Percentiles rank a stretch among this genome's conserved stretches.
Conservation (phyloP, 2,888 invertebrate genomes). For the Xylota sylvarum region DNA sequence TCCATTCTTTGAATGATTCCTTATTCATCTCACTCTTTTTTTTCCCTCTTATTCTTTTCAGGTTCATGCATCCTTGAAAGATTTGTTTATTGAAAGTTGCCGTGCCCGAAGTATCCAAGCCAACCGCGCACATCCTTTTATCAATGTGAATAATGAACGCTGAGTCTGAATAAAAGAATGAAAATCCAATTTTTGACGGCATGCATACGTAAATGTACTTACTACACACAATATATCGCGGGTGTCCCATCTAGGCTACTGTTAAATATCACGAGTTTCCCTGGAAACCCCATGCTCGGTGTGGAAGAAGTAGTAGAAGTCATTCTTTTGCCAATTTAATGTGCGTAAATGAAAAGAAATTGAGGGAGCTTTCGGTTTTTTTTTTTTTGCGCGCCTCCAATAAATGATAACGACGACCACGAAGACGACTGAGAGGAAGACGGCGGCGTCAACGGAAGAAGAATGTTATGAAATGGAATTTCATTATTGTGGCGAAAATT, state of each 20-base stretch:
- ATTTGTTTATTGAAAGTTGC: constrained; percentile 69
- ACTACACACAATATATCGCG: constrained; percentile 30
- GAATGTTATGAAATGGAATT: constrained; percentile 67
- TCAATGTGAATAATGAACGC: constrained; percentile 55
- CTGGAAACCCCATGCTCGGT: constrained; percentile 12
- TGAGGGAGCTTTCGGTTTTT: not conserved
- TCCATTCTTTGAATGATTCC: constrained; percentile 52
- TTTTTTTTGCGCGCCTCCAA: constrained; percentile 7
- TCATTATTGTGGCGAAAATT: constrained; percentile 68
- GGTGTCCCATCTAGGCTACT: constrained; percentile 37
- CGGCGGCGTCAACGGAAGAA: not conserved
- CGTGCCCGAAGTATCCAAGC: constrained; percentile 36
- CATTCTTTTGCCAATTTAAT: constrained; percentile 36
- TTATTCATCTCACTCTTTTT: constrained; percentile 55
- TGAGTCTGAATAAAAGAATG: constrained; percentile 40
- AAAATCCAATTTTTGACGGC: constrained; percentile 61
- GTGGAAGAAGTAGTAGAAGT: constrained; percentile 11
- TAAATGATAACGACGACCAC: constrained; percentile 34
- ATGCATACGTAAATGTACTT: constrained; percentile 58
- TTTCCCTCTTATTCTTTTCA: constrained; percentile 59
- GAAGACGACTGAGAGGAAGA: not conserved
- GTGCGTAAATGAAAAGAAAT: constrained; percentile 36
- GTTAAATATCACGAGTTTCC: constrained; percentile 27
- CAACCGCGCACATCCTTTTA: constrained; percentile 36
- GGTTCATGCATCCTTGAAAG: constrained; percentile 66